A percentile compares a stretch with the other conserved stretches of the same genome.
Conservation (phyloP, 2,113 vertebrate genomes). For the Dipodomys merriami region DNA sequence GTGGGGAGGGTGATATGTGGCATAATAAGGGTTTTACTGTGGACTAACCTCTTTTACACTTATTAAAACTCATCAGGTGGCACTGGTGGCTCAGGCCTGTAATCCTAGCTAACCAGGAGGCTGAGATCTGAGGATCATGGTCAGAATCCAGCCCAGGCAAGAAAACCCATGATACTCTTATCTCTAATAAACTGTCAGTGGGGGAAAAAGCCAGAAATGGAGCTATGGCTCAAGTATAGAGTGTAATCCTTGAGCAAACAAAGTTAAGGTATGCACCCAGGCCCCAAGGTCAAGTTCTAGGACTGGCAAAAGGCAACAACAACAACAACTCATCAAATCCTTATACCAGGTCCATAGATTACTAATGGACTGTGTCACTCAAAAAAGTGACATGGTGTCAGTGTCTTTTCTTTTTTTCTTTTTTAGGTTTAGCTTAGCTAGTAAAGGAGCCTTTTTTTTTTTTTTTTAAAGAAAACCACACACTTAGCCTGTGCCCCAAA, state of each 20-base stretch:
- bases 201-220: too few species aligned
- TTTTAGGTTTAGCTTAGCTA: neutral
- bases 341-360: neutral
- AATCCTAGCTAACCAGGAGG: too few species aligned
- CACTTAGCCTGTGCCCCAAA: neutral
- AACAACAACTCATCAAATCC: neutral
- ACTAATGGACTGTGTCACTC: slow-evolving; percentile 11
- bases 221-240: too few species aligned
- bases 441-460: neutral
- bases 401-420: neutral
- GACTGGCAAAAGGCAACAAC: too few species aligned
- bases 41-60: neutral
- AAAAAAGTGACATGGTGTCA: neutral
- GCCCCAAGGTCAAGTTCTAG: too few species aligned
- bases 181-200: too few species aligned
- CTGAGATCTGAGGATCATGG: too few species aligned
- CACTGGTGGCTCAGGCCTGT: too few species aligned
- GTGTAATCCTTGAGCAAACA: too few species aligned
- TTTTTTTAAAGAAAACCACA: neutral
- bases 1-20: slow-evolving; percentile 20
- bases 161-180: too few species aligned
- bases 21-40: neutral
- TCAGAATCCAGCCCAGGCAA: too few species aligned
- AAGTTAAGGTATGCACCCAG: too few species aligned
- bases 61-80: neutral